phyloP scores from a whole-genome alignment of 2,797 vertebrate genomes.

The Esox lucius region DNA sequence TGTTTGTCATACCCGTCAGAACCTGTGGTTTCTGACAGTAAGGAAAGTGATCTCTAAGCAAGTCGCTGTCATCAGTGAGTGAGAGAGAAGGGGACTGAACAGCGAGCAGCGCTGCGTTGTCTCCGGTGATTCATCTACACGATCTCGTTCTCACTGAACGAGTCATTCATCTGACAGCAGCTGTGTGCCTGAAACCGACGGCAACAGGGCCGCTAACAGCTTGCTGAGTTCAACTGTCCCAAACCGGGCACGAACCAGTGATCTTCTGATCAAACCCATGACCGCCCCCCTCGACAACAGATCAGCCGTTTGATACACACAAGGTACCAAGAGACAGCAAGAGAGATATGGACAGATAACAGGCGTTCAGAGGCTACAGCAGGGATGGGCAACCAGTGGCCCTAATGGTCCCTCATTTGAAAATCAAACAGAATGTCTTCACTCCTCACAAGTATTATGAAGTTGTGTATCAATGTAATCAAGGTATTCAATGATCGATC shows the following conservation, averaged over 20 bases:
- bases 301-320: neutral
- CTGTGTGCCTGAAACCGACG: neutral
- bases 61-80: neutral
- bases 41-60: neutral
- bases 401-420: too few species aligned
- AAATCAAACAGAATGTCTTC: too few species aligned
- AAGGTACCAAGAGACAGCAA: neutral
- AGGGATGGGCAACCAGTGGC: too few species aligned
- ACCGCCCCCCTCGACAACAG: neutral
- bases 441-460: too few species aligned
- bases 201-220: too few species aligned
- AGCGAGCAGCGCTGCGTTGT: neutral
- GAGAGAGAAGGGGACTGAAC: neutral
- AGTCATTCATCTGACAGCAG: constrained; percentile 11
- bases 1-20: neutral
- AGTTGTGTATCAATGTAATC: too few species aligned
- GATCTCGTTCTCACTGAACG: constrained; percentile 1
- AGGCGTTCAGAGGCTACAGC: too few species aligned
- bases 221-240: too few species aligned
- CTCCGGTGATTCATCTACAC: constrained; percentile 4
- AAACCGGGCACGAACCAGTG: too few species aligned
- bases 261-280: too few species aligned
- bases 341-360: neutral
- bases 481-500: too few species aligned
- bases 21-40: neutral